Evolutionary conservation across 2,113 vertebrate genomes (phyloP).

Genomic region (Forbesichthys agassizii): DNA sequence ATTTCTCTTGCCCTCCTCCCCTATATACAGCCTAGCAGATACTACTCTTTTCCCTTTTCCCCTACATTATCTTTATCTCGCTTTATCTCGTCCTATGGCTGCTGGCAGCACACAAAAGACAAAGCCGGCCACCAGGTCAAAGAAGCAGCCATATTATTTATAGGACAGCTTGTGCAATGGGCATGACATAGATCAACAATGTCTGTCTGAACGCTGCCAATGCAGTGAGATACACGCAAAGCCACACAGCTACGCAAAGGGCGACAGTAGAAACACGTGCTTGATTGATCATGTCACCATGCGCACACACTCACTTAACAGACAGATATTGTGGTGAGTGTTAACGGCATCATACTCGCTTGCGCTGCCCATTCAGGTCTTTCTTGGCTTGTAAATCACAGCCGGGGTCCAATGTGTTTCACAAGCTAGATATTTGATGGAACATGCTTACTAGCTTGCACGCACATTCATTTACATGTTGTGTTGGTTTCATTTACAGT

Average conservation of each 20-base stretch:
- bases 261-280: not conserved
- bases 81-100: constrained; percentile 29
- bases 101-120: constrained; percentile 10
- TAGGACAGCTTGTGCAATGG: constrained; percentile 22
- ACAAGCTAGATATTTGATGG: not conserved
- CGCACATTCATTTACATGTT: too few relatives aligned
- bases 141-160: constrained; percentile 50
- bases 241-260: not conserved
- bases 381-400: constrained; percentile 17
- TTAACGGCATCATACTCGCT: not conserved
- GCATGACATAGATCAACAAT: constrained; percentile 39
- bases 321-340: constrained; percentile 7
- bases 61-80: constrained; percentile 5
- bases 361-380: constrained; percentile 9
- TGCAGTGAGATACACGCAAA: not conserved
- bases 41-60: not conserved
- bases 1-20: not conserved
- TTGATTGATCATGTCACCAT: not conserved
- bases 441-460: too few relatives aligned
- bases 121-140: constrained; percentile 9
- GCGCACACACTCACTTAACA: not conserved
- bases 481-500: too few relatives aligned
- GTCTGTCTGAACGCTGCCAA: constrained; percentile 15
- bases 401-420: constrained; percentile 27
- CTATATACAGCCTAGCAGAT: not conserved